These are phyloP conservation scores for Neuroscelio doddi DNA, from an alignment of 2,888 invertebrate genomes.

Conservation along the genomic window DNA sequence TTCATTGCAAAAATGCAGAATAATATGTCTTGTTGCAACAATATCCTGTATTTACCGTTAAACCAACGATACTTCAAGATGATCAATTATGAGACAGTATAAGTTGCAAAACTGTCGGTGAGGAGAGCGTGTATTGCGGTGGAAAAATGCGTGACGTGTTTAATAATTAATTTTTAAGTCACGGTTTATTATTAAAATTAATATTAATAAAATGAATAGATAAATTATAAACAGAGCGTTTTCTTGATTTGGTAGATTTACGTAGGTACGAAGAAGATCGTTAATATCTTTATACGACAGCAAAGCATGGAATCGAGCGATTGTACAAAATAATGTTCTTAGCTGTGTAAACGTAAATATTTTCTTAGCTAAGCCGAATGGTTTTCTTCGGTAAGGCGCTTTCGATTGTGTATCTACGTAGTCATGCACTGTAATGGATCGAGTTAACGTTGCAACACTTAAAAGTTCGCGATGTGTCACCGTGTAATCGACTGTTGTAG, in stretches of 20 bases:
- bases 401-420: slow-evolving; percentile 16
- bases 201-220: too few relatives aligned
- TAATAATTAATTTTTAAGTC: too few relatives aligned
- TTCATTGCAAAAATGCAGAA: not conserved
- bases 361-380: too few relatives aligned
- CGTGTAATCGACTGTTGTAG: slow-evolving; percentile 11
- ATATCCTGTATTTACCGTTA: not conserved
- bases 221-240: too few relatives aligned
- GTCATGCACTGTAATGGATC: slow-evolving; percentile 17
- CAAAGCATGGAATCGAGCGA: too few relatives aligned
- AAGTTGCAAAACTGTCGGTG: not conserved
- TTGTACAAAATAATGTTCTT: too few relatives aligned
- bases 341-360: too few relatives aligned
- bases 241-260: too few relatives aligned
- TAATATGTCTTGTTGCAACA: slow-evolving; percentile 1
- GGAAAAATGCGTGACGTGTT: not conserved
- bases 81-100: slow-evolving; percentile 1
- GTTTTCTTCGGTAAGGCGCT: too few relatives aligned
- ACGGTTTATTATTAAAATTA: too few relatives aligned
- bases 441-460: slow-evolving; percentile 18
- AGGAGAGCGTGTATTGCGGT: not conserved
- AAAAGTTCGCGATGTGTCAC: slow-evolving; percentile 30
- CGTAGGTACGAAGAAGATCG: too few relatives aligned
- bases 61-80: not conserved
- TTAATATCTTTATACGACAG: too few relatives aligned